A percentile compares a stretch with the other conserved stretches of the same genome.
Evolutionary conservation across 2,888 invertebrate species (phyloP).

Genomic region (Tiliacea aurago): DNA sequence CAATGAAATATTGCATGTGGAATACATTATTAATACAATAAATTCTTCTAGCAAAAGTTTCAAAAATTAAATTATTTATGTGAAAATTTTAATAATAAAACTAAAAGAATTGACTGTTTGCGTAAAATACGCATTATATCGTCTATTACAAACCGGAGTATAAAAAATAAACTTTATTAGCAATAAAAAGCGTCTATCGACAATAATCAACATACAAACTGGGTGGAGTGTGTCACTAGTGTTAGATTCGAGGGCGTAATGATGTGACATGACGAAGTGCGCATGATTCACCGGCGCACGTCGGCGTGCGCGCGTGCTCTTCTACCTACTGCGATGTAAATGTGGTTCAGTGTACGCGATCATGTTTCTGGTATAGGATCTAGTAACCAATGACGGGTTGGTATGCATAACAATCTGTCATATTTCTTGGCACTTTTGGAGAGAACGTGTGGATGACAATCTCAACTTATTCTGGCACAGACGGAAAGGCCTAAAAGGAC

Average conservation of each 20-base stretch:
- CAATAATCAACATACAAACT: conserved; percentile 40
- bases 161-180: conserved; percentile 45
- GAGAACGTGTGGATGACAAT: background rate
- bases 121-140: conserved; percentile 46
- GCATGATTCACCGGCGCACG: conserved; percentile 82
- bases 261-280: conserved; percentile 84
- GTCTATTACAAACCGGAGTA: conserved; percentile 33
- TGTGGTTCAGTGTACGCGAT: conserved; percentile 55
- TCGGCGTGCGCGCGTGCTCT: conserved; percentile 74
- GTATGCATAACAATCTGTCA: conserved; percentile 22
- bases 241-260: conserved; percentile 83
- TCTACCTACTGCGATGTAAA: conserved; percentile 55
- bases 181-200: conserved; percentile 70
- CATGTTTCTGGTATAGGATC: conserved; percentile 60
- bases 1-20: conserved; percentile 2
- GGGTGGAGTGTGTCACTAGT: conserved; percentile 69
- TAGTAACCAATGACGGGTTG: conserved; percentile 38
- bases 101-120: conserved; percentile 31
- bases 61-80: conserved; percentile 28
- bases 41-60: conserved; percentile 13
- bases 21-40: conserved; percentile 21
- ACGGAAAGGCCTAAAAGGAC: background rate
- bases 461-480: background rate
- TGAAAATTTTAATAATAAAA: conserved; percentile 38
- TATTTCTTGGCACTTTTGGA: conserved; percentile 4